Evolutionary conservation across 2,797 vertebrate genomes (phyloP).

Genomic region (Sus cebifrons): DNA sequence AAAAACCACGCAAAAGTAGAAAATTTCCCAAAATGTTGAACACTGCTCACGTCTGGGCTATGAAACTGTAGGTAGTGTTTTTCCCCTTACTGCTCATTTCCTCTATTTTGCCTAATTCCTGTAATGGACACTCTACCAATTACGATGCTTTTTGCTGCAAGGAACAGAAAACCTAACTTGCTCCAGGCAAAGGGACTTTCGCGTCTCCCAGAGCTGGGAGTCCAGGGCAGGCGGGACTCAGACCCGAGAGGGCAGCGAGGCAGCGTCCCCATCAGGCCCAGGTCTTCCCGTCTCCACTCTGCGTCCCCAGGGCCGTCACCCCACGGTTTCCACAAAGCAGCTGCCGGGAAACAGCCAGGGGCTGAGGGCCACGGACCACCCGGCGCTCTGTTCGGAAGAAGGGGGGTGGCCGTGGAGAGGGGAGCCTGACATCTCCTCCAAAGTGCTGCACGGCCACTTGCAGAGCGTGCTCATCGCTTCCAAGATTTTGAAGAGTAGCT

Average conservation of each 20-base stretch:
- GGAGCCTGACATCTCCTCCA: neutral
- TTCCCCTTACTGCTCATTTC: neutral
- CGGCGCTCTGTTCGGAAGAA: neutral
- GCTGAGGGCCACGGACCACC: no score
- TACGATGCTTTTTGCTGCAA: neutral
- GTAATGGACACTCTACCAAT: neutral
- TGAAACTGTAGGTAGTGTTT: neutral
- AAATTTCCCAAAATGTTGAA: neutral
- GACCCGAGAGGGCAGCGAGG: neutral
- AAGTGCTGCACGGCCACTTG: neutral
- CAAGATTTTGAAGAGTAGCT: conserved; percentile 28
- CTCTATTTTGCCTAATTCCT: neutral
- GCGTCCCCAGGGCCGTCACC: neutral
- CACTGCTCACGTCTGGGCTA: neutral
- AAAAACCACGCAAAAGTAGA: neutral
- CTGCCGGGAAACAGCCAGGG: neutral
- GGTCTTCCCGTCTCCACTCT: neutral
- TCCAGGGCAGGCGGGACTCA: neutral
- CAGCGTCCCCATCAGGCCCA: no score
- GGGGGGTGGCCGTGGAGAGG: neutral
- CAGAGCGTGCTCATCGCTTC: neutral
- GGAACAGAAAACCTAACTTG: neutral
- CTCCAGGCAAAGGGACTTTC: neutral
- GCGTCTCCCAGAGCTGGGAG: neutral
- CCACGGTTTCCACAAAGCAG: neutral